These are phyloP conservation scores for Mormoops blainvillei DNA, from an alignment of 2,113 vertebrate genomes.

Conservation along the genomic window DNA sequence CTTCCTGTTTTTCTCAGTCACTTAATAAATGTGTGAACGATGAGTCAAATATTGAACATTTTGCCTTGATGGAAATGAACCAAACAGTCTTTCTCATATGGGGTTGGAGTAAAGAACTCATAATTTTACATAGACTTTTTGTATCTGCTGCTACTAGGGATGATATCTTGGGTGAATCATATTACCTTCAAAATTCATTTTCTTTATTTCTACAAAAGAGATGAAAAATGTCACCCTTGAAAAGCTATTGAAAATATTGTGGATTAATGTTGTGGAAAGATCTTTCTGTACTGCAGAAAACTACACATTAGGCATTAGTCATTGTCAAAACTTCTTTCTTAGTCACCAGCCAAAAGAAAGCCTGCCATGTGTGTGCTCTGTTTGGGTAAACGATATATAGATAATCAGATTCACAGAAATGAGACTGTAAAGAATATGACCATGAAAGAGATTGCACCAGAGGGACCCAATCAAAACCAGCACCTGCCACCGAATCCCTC, in stretches of 20 bases:
- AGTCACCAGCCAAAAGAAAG: not conserved
- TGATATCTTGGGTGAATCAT: not conserved
- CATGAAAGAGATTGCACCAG: not conserved
- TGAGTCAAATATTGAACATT: conserved; percentile 55
- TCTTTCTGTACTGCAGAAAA: not conserved
- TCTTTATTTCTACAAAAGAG: not conserved
- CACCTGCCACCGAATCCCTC: not conserved
- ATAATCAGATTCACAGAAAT: not conserved
- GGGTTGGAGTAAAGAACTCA: not conserved
- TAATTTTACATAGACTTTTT: conserved; percentile 12
- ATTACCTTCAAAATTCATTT: not conserved
- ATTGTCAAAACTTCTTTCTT: not conserved
- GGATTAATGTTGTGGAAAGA: not conserved
- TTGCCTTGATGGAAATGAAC: conserved; percentile 2
- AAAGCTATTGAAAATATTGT: not conserved
- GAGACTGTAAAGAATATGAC: not conserved
- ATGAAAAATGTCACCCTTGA: not conserved
- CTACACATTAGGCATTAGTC: not conserved
- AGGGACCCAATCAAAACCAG: not conserved
- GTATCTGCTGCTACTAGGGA: not conserved
- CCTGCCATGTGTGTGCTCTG: not conserved
- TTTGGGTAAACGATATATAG: not conserved
- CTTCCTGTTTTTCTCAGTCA: conserved; percentile 25
- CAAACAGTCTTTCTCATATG: not conserved
- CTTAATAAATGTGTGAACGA: conserved; percentile 22